Percentiles rank a stretch among this genome's conserved stretches.
Conservation (phyloP, 2,113 vertebrate genomes). For the Bos javanicus region DNA sequence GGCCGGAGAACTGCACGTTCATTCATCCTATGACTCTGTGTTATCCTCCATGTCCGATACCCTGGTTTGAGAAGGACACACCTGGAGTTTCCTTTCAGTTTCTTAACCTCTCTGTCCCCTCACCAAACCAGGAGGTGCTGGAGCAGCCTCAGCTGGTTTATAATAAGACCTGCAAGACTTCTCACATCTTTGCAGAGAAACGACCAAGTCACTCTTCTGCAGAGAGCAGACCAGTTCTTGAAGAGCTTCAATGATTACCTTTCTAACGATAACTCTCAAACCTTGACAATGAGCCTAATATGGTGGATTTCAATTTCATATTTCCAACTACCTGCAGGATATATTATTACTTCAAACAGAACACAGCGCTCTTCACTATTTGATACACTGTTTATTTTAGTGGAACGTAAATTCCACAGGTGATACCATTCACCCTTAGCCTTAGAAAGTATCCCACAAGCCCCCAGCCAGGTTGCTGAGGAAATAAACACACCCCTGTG, state of each 20-base stretch:
- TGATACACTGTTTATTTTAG: neutral
- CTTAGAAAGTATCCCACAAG: neutral
- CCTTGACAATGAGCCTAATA: neutral
- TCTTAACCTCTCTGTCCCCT: neutral
- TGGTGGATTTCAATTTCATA: neutral
- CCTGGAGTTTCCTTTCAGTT: neutral
- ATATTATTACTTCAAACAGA: neutral
- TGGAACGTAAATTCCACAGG: accelerated
- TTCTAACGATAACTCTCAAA: neutral
- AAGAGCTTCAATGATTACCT: neutral
- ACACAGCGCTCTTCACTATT: no score
- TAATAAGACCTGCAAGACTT: accelerated
- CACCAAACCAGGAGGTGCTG: accelerated
- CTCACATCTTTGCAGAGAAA: neutral
- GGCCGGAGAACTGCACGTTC: neutral
- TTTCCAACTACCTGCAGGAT: neutral
- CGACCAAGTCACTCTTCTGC: neutral
- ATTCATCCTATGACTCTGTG: neutral
- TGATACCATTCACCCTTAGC: neutral
- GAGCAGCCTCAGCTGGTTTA: neutral
- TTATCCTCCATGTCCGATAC: accelerated
- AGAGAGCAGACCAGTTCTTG: neutral
- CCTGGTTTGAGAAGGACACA: neutral
- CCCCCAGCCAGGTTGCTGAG: neutral
- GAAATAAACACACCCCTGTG: accelerated